Base-by-base conservation (phyloP, 1,140 invertebrate genomes). In the Thereuonema tuberculata region DNA sequence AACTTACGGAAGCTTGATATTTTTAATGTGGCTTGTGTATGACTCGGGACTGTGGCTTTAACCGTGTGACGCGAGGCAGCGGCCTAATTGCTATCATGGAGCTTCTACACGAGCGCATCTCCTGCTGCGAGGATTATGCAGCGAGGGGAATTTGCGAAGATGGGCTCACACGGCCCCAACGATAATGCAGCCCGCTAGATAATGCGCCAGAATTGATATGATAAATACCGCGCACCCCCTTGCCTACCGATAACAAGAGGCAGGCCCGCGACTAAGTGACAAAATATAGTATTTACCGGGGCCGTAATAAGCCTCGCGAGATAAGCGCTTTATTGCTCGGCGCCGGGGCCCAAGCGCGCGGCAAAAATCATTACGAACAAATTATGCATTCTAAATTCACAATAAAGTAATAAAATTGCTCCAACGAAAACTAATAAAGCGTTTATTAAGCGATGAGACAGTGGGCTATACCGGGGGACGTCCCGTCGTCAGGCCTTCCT, bases 341-440 rank as follows among this genome's bases (percentile, higher is more conserved):
- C 5, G 26, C 53, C 25, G 48, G 48, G 9, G 48, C 17, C 37
- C n/a, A n/a, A 12, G 37, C n/a, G 9, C 21, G 17, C 48, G 5
- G 48, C 5, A 17, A n/a, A 29, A 55, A 55, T 55, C 53, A 55
- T 55, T 55, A 55, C 25, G 14, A 25, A 55, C 53, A 55, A 55
- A 55, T 55, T 55, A 55, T 55, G 53, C 53, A 55, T 55, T 55
- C 53, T 55, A 29, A 26, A 55, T 25, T 55, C 25, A 55, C 53
- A 55, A 55, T 55, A 29, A 26, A 55, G 25, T 21, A 26, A 55
- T 55, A 55, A 55, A 28, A 29, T 26, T 14, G 27, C 53, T 55
- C 14, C 27, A 14, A 29, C 21, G 48, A 9, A 9, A 50, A 29
- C 53, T 55, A 55, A 55, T 55, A 55, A 55, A 50, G 17, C 48